Evolutionary conservation across 1,140 invertebrate genomes (phyloP).

Genomic region (Maconellicoccus hirsutus): DNA sequence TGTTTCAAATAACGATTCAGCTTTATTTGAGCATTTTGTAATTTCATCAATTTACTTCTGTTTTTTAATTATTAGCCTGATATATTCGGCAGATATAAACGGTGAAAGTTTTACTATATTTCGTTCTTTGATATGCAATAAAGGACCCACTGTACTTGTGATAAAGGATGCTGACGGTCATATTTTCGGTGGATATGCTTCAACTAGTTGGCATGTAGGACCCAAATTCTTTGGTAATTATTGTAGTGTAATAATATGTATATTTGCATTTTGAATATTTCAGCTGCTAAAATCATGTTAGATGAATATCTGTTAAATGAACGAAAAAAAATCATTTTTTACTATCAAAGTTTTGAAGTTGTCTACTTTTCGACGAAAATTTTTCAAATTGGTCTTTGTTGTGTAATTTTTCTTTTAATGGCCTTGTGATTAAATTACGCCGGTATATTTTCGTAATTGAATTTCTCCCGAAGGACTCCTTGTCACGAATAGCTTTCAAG

Average conservation of each 20-base stretch:
- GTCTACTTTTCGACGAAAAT: too few species aligned
- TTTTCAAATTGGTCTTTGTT: too few species aligned
- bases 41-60: neutral
- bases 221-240: conserved; percentile 47
- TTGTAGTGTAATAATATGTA: neutral
- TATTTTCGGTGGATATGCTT: conserved; percentile 77
- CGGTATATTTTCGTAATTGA: too few species aligned
- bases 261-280: neutral
- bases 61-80: conserved; percentile 40
- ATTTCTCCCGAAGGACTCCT: too few species aligned
- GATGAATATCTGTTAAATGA: too few species aligned
- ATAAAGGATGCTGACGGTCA: conserved; percentile 64
- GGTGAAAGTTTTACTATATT: conserved; percentile 74
- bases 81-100: conserved; percentile 69
- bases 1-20: neutral
- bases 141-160: conserved; percentile 63
- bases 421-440: too few species aligned
- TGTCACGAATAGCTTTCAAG: too few species aligned
- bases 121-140: conserved; percentile 53
- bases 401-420: too few species aligned
- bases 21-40: neutral
- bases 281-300: too few species aligned
- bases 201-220: conserved; percentile 55
- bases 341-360: too few species aligned
- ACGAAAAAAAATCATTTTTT: too few species aligned